Percentiles rank a stretch among this genome's conserved stretches.
These are phyloP conservation scores for Seriola rivoliana DNA, from an alignment of 2,113 vertebrate genomes.

Conservation along the genomic window DNA sequence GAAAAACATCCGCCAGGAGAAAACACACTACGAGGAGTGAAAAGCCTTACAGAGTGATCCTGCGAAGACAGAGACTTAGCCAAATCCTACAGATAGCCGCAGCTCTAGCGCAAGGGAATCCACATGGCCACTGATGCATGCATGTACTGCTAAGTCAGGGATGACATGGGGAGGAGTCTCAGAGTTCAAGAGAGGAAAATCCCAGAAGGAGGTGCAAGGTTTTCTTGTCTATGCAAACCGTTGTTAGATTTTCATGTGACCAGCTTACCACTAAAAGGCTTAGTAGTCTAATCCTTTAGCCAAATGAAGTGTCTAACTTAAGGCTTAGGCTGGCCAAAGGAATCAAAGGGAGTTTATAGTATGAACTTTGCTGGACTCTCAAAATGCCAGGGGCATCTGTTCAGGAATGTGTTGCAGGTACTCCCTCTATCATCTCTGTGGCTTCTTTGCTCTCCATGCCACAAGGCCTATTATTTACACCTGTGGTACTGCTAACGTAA, in stretches of 20 bases:
- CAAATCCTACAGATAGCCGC: slow-evolving; percentile 45
- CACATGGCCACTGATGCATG: slow-evolving; percentile 69
- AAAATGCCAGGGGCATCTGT: slow-evolving; percentile 6
- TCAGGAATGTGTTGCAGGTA: slow-evolving; percentile 13
- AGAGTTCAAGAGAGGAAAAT: slow-evolving; percentile 59
- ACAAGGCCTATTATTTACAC: neutral
- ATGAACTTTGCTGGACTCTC: slow-evolving; percentile 11
- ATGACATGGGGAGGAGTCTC: slow-evolving; percentile 69
- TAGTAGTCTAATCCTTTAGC: slow-evolving; percentile 78
- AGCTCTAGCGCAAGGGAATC: slow-evolving; percentile 48
- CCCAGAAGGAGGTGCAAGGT: slow-evolving; percentile 54
- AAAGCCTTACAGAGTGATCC: slow-evolving; percentile 31
- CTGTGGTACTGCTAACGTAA: neutral
- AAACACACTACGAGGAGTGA: slow-evolving; percentile 9
- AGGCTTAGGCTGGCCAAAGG: slow-evolving; percentile 56
- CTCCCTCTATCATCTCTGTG: neutral
- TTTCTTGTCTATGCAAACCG: slow-evolving; percentile 62
- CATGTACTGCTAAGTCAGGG: slow-evolving; percentile 53
- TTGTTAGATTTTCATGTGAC: slow-evolving; percentile 75
- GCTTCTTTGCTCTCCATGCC: neutral
- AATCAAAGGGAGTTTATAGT: slow-evolving; percentile 61
- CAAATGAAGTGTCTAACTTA: slow-evolving; percentile 77
- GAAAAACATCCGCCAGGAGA: slow-evolving; percentile 17
- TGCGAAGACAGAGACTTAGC: slow-evolving; percentile 16
- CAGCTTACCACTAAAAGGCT: slow-evolving; percentile 81